phyloP scores from a whole-genome alignment of 2,888 invertebrate genomes.

The Rapana venosa region DNA sequence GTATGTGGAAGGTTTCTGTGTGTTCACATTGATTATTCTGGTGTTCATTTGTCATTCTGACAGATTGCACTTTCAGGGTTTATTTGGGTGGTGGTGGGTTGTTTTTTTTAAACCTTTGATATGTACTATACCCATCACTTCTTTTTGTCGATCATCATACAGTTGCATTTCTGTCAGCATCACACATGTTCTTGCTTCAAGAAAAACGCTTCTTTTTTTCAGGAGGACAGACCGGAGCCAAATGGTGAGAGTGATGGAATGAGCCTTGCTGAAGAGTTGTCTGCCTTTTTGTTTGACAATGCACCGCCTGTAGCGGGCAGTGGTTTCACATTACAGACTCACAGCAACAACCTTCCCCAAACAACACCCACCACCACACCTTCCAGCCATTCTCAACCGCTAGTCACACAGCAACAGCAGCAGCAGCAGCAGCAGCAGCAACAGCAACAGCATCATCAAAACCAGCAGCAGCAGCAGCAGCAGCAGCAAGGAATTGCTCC shows the following conservation, averaged over 20 bases:
- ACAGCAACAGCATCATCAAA: neutral
- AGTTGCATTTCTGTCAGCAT: too few relatives aligned
- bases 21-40: too few relatives aligned
- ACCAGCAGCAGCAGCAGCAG: neutral
- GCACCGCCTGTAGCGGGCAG: neutral
- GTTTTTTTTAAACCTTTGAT: too few relatives aligned
- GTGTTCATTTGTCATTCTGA: too few relatives aligned
- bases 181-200: too few relatives aligned
- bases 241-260: neutral
- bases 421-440: neutral
- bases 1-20: too few relatives aligned
- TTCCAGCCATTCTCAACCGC: too few relatives aligned
- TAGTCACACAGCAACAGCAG: neutral
- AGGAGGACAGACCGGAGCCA: neutral
- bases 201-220: neutral
- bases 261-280: conserved; percentile 41
- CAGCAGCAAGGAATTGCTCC: neutral
- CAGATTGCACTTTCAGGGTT: too few relatives aligned
- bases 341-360: neutral
- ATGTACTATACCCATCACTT: too few relatives aligned
- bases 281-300: conserved; percentile 18
- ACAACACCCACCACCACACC: neutral
- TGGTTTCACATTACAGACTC: neutral
- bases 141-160: too few relatives aligned
- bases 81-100: too few relatives aligned